Conservation (phyloP, 2,888 invertebrate species). For the Sthenelais limicola region DNA sequence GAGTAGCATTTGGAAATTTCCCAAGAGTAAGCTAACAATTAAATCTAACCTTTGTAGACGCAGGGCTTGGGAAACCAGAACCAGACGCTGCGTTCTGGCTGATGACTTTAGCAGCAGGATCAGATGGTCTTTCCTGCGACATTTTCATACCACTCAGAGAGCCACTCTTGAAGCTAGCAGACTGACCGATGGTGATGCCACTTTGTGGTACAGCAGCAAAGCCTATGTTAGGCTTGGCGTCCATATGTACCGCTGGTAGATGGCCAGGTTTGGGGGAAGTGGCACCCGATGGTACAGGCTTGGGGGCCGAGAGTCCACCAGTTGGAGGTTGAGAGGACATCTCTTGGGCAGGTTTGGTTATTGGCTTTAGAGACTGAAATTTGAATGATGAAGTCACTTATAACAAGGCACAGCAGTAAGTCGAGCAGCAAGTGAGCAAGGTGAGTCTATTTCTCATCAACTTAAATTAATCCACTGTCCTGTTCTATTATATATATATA, state of each 20-base stretch:
- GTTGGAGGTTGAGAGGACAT: not conserved
- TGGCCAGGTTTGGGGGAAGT: not conserved
- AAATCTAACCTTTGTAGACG: not conserved
- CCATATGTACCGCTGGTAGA: not conserved
- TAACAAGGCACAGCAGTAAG: too few relatives aligned
- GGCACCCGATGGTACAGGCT: not conserved
- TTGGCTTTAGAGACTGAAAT: conserved; percentile 19
- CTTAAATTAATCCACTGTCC: too few relatives aligned
- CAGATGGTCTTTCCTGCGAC: conserved; percentile 30
- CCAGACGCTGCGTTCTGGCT: conserved; percentile 19
- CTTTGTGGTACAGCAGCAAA: not conserved
- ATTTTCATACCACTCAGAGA: conserved; percentile 11
- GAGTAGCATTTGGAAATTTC: too few relatives aligned
- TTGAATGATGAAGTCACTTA: too few relatives aligned
- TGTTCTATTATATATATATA: too few relatives aligned
- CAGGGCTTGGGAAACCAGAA: not conserved
- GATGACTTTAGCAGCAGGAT: conserved; percentile 28
- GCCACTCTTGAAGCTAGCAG: not conserved
- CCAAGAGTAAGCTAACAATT: too few relatives aligned
- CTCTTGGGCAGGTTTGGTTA: not conserved
- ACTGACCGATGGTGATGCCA: not conserved
- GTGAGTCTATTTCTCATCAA: too few relatives aligned
- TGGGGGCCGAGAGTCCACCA: not conserved
- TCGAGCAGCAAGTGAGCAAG: too few relatives aligned
- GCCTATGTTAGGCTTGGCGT: not conserved